Conservation (phyloP, 92 coral and sea anemone species). For the Pocillopora grandis region DNA sequence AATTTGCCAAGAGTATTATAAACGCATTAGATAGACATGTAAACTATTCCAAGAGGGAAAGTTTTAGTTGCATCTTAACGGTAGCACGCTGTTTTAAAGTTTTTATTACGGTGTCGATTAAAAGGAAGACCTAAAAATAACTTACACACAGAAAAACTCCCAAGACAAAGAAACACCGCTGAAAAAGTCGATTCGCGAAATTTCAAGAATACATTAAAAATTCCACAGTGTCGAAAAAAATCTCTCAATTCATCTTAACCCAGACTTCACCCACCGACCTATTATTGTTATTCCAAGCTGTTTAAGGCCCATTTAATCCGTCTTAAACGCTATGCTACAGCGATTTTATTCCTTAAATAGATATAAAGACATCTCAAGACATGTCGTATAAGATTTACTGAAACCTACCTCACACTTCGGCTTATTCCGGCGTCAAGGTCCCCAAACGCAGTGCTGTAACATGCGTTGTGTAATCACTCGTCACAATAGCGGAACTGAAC, state of each 20-base stretch:
- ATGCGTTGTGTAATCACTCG: not conserved
- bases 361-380: not conserved
- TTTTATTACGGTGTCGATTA: not conserved
- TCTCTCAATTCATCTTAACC: too few relatives aligned
- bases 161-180: too few relatives aligned
- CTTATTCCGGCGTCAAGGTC: not conserved
- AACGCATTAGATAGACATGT: not conserved
- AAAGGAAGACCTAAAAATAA: not conserved
- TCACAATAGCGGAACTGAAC: slow-evolving; percentile 5
- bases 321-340: not conserved
- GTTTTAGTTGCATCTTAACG: not conserved
- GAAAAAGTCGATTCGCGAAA: too few relatives aligned
- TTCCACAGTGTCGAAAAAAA: too few relatives aligned
- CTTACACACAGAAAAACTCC: too few relatives aligned
- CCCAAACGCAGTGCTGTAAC: slow-evolving; percentile 3
- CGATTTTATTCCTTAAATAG: not conserved
- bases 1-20: not conserved
- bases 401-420: slow-evolving; percentile 5
- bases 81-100: not conserved
- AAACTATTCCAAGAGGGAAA: not conserved
- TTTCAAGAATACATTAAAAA: too few relatives aligned
- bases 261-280: too few relatives aligned
- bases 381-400: not conserved
- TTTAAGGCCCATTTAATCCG: not conserved
- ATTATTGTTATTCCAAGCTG: too few relatives aligned